Evolutionary conservation across 2,888 invertebrate species (phyloP).

Genomic region (Cheilosia impressa): DNA sequence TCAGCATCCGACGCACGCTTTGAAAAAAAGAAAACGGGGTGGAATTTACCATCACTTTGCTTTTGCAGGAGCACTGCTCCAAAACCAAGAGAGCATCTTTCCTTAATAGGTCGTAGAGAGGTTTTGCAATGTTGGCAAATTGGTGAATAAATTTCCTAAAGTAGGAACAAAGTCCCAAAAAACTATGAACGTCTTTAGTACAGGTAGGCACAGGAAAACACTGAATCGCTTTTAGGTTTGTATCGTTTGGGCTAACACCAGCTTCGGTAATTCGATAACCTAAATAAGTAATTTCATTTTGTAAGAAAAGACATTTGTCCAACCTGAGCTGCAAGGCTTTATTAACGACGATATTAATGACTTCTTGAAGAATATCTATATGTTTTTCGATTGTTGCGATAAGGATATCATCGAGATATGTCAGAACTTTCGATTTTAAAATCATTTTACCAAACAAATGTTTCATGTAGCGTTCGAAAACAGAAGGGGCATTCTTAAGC

Average conservation of each 20-base stretch:
- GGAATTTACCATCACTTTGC: constrained; percentile 75
- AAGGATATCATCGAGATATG: constrained; percentile 76
- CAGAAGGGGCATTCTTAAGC: constrained; percentile 60
- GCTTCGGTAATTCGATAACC: constrained; percentile 32
- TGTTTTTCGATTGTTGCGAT: constrained; percentile 61
- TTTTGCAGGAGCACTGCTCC: constrained; percentile 77
- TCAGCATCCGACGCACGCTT: constrained; percentile 77
- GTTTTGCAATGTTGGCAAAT: constrained; percentile 76
- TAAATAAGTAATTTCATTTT: constrained; percentile 32
- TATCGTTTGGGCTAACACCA: constrained; percentile 45
- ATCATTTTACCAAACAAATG: constrained; percentile 69
- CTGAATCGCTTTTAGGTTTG: constrained; percentile 40
- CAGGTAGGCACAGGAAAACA: constrained; percentile 66
- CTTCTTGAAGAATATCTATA: constrained; percentile 49
- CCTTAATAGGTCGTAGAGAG: constrained; percentile 77
- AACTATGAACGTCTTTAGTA: constrained; percentile 74
- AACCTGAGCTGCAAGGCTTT: constrained; percentile 33
- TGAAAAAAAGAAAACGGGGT: constrained; percentile 78
- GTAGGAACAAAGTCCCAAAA: constrained; percentile 59
- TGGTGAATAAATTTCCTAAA: constrained; percentile 77
- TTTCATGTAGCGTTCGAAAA: constrained; percentile 74
- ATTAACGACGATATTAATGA: constrained; percentile 24
- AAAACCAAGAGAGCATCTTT: constrained; percentile 70
- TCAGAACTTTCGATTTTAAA: constrained; percentile 56
- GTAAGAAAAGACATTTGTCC: constrained; percentile 54